These are phyloP conservation scores for Actinopyga echinites DNA, from an alignment of 53 echinoderm and acorn worm species.

Conservation along the genomic window DNA sequence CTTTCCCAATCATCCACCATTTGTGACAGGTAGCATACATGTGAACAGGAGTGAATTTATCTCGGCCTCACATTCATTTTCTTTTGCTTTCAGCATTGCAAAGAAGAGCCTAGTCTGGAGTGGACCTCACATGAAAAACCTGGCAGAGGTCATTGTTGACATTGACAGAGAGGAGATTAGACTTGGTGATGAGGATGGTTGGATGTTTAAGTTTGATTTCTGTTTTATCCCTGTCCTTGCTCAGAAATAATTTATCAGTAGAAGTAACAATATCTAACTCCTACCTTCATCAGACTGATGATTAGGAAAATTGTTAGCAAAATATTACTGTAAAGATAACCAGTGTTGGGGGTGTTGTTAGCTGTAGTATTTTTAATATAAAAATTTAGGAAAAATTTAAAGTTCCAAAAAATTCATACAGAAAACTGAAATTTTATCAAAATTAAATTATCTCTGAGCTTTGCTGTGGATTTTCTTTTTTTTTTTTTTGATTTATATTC, in stretches of 20 bases:
- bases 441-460: no score
- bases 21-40: background rate
- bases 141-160: constrained; percentile 85
- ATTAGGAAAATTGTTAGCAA: no score
- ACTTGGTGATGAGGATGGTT: constrained; percentile 61
- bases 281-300: background rate
- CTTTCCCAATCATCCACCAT: background rate
- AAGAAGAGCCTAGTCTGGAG: constrained; percentile 69
- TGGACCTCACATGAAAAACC: constrained; percentile 67
- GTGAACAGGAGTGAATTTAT: background rate
- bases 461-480: background rate
- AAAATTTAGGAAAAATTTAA: no score
- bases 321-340: no score
- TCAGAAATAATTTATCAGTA: background rate
- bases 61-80: background rate
- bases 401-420: no score
- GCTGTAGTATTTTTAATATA: no score
- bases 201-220: constrained; percentile 39
- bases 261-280: background rate
- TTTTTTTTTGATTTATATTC: background rate
- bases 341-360: no score
- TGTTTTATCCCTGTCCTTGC: background rate
- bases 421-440: no score
- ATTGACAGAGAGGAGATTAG: constrained; percentile 83
- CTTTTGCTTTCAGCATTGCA: background rate